Evolutionary conservation across 2,113 vertebrate genomes (phyloP), one percentile per base, ranked within the genome.

Genomic region (Rallus limicola): DNA sequence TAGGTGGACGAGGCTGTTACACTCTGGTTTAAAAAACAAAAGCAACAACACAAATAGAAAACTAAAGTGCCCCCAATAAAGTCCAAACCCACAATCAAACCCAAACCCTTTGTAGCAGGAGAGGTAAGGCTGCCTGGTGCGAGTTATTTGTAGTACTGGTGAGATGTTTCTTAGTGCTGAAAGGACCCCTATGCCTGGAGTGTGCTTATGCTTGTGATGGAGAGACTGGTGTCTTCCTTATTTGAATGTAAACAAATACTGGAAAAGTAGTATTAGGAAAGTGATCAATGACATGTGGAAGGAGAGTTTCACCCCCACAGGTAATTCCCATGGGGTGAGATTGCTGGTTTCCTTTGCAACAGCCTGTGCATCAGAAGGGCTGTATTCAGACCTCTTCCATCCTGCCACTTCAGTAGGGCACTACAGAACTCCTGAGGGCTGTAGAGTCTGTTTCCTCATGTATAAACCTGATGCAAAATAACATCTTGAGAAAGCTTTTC

Each of bases 121-220:
- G 46, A 11, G 42, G 5, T 13, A 16, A 21, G 29, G 53, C 74
- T 31, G 33, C 1, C 36, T 69, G 42, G 52, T 48, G 0, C 2
- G 21, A 10, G 84, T 17, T 38, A 10, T 3, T 40, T 11, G 71
- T 44, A 65, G 56, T 13, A 10, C 31, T 58, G 63, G 53, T 5
- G 7, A 16, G 33, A 6, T 5, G 5, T 1, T n/a, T 2, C 2
- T 29, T 2, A 13, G n/a, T 5, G n/a, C 38, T n/a, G 72, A 3
- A 6, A 7, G 65, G 72, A 13, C 23, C 50, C 23, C 21, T 23
- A 20, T 48, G 48, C 48, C 21, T 48, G 48, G 48, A 48, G 44
- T 48, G 48, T 48, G 48, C 48, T 48, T 20, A 48, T 21, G 14
- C 13, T 44, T 48, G 9, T 1, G 13, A 13, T 85, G 10, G 9